These are phyloP conservation scores for Batillaria attramentaria DNA, from an alignment of 1,140 invertebrate genomes.

Conservation along the genomic window DNA sequence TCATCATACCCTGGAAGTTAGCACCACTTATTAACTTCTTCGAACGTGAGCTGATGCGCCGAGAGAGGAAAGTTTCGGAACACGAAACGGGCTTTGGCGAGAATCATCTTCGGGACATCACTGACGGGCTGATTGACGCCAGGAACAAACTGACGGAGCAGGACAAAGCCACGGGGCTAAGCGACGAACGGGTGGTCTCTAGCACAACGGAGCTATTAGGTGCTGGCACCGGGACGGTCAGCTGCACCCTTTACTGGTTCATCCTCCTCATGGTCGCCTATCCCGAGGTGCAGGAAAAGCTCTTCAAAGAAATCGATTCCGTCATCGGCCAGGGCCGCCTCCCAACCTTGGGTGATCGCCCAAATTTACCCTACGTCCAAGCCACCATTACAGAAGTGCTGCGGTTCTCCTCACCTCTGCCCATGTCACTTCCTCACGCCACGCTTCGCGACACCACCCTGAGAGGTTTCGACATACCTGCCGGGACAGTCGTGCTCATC, in stretches of 20 bases:
- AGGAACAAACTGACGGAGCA: neutral
- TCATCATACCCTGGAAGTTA: constrained; percentile 36
- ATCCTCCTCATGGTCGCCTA: constrained; percentile 33
- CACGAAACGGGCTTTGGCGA: constrained; percentile 11
- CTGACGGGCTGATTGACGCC: neutral
- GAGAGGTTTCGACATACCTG: constrained; percentile 61
- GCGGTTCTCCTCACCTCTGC: neutral
- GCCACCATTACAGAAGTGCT: constrained; percentile 31
- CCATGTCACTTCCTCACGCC: constrained; percentile 43
- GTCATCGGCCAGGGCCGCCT: constrained; percentile 11
- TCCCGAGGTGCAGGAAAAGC: constrained; percentile 60
- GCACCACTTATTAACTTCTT: neutral
- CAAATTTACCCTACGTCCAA: constrained; percentile 26
- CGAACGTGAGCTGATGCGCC: neutral
- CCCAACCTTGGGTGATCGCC: constrained; percentile 20
- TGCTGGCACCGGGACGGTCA: constrained; percentile 88
- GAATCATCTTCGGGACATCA: neutral
- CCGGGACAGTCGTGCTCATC: constrained; percentile 56
- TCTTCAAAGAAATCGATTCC: constrained; percentile 36
- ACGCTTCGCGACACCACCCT: constrained; percentile 49
- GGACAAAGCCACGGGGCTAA: neutral
- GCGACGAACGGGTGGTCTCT: neutral
- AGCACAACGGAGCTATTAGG: constrained; percentile 82
- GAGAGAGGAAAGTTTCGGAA: constrained; percentile 14
- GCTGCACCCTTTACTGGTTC: constrained; percentile 80